phyloP scores from a whole-genome alignment of 2,888 invertebrate genomes.

The Odontocerum albicorne region DNA sequence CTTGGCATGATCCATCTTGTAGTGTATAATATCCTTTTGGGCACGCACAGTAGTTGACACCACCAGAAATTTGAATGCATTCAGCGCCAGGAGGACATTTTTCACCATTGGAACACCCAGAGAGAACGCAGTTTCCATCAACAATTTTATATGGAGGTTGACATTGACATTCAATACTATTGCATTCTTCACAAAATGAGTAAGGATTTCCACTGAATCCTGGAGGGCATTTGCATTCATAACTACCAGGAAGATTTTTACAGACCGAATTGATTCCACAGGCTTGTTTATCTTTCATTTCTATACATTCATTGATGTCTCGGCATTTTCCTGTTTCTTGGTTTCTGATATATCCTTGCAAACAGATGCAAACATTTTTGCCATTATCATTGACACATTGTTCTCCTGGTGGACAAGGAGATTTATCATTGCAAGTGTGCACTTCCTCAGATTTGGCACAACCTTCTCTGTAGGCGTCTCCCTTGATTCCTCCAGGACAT shows the following conservation, averaged over 20 bases:
- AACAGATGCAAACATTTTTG: constrained; percentile 85
- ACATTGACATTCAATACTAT: constrained; percentile 81
- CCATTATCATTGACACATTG: constrained; percentile 81
- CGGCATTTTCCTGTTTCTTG: constrained; percentile 73
- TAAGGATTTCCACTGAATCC: constrained; percentile 92
- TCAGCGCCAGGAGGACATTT: constrained; percentile 86
- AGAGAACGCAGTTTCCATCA: constrained; percentile 80
- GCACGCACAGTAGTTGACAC: constrained; percentile 91
- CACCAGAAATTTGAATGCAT: constrained; percentile 86
- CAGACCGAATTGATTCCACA: constrained; percentile 90
- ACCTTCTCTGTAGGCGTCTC: constrained; percentile 79
- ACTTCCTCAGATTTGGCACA: constrained; percentile 67
- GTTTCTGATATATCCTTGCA: constrained; percentile 83
- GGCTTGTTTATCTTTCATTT: constrained; percentile 71
- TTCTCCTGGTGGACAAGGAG: constrained; percentile 83
- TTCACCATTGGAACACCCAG: constrained; percentile 79
- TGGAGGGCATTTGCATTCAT: constrained; percentile 87
- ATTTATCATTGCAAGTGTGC: constrained; percentile 70
- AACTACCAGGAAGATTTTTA: constrained; percentile 90
- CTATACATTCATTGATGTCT: constrained; percentile 85
- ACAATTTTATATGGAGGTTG: constrained; percentile 85
- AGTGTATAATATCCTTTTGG: constrained; percentile 82
- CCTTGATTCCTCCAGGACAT: constrained; percentile 79
- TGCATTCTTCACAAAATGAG: constrained; percentile 82
- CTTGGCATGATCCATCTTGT: constrained; percentile 76